phyloP scores from a whole-genome alignment of 2,797 vertebrate species.

The Parauchenoglanis ngamensis region DNA sequence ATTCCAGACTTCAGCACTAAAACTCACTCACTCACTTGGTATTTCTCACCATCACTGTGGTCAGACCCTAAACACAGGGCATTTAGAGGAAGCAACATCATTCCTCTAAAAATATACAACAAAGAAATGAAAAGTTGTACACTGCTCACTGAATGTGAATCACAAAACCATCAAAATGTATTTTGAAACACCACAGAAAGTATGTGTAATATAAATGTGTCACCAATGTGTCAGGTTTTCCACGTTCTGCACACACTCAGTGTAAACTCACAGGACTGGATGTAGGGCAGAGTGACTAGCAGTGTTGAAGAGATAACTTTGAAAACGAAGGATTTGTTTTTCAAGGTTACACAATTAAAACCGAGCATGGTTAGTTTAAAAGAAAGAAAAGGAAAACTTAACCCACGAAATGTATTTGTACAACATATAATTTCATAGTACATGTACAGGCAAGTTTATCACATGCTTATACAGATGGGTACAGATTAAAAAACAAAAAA shows the following conservation, averaged over 20 bases:
- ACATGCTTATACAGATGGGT: neutral
- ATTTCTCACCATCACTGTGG: slow-evolving; percentile 9
- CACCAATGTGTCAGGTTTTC: slow-evolving; percentile 9
- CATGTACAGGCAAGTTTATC: neutral
- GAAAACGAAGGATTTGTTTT: neutral
- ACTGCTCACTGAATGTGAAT: slow-evolving; percentile 7
- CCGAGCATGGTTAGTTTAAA: neutral
- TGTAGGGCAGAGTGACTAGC: neutral
- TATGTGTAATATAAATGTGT: slow-evolving; percentile 2
- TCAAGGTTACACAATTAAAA: slow-evolving; percentile 4
- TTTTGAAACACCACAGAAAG: slow-evolving; percentile 1
- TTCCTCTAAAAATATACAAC: slow-evolving; percentile 24
- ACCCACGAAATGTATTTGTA: neutral
- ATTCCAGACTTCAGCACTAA: slow-evolving; percentile 18
- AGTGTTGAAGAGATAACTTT: slow-evolving; percentile 3
- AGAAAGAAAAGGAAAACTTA: neutral
- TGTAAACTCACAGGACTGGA: slow-evolving; percentile 15
- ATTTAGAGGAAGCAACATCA: slow-evolving; percentile 23
- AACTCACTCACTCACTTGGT: neutral
- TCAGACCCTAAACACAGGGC: neutral
- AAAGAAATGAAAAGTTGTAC: neutral
- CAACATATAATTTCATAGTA: neutral
- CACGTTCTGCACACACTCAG: neutral
- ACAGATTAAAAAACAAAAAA: too few species aligned
- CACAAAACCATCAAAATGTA: neutral